Evolutionary conservation across 2,113 vertebrate genomes (phyloP), one percentile per base, ranked within the genome.

Genomic region (Oreotrochilus melanogaster): DNA sequence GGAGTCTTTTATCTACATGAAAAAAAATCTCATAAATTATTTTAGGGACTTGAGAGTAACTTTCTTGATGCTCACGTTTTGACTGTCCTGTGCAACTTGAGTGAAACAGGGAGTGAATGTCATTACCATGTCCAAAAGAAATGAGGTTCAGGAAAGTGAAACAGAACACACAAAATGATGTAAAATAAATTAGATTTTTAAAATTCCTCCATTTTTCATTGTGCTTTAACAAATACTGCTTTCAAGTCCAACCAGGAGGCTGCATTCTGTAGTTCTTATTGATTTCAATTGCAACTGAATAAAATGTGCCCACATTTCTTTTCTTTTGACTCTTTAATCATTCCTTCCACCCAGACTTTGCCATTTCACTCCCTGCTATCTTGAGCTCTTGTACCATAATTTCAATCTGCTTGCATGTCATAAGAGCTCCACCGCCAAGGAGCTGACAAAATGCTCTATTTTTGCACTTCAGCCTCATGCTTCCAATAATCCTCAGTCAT

Each of bases 291-390:
- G 62, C 58, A 85, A 69, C 50, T 79, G 91, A 92, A 88, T 82
- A 91, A 87, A 93, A 92, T 58, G 31, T 14, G 3, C 16, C 19
- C 0, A 0, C 50, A 30, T 92, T 53, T 30, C 89, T 47, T 47
- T 89, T 50, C 50, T 91, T 87, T 37, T 37, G 28, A 89, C 74
- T 85, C 87, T 92, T 87, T 95, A 62, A 86, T 95, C 74, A 95
- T 87, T 87, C 76, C 67, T 88, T 57, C 24, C 65, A 95, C 71
- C 66, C 22, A 17, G 78, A 58, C 33, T 86, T 62, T 16, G 22
- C 14, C 71, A 79, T 1, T 1, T 47, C 3, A 3, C 25, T 93
- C 71, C 9, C 45, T 2, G 3, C 37, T 57, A 12, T 1, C 2
- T 57, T 65, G 58, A 75, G 33, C 50, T n/a, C 78, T 62, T 19